phyloP scores from a whole-genome alignment of 1,140 invertebrate species.

The Riptortus pedestris region DNA sequence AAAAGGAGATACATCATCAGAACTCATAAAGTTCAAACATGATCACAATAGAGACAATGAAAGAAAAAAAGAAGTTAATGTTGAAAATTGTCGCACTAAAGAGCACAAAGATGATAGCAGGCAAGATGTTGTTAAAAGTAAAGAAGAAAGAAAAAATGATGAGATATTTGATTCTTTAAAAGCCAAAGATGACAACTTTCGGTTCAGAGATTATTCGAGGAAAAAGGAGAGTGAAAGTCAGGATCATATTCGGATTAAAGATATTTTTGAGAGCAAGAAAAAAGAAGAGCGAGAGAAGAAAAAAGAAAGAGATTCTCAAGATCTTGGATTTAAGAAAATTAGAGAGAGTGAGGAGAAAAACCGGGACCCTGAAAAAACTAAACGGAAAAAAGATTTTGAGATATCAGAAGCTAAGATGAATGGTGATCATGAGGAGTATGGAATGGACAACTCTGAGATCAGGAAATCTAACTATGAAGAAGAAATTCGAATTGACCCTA shows the following conservation, averaged over 20 bases:
- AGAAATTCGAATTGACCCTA: conserved; percentile 35
- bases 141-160: conserved; percentile 27
- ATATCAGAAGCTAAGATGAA: conserved; percentile 25
- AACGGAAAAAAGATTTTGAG: conserved; percentile 25
- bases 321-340: conserved; percentile 11
- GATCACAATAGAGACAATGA: conserved; percentile 33
- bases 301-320: conserved; percentile 16
- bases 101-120: conserved; percentile 29
- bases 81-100: conserved; percentile 31
- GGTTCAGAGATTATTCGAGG: conserved; percentile 34
- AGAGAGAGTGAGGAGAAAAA: conserved; percentile 8
- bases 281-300: conserved; percentile 24
- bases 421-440: conserved; percentile 27
- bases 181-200: conserved; percentile 26
- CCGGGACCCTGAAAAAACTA: conserved; percentile 25
- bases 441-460: conserved; percentile 23
- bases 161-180: conserved; percentile 24
- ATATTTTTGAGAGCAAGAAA: conserved; percentile 36
- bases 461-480: conserved; percentile 28
- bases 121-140: conserved; percentile 27
- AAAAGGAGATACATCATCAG: conserved; percentile 22
- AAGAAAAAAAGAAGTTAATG: conserved; percentile 32
- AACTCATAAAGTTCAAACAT: conserved; percentile 22
- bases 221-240: conserved; percentile 34
- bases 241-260: conserved; percentile 36